These are phyloP conservation scores for Drosophila meridionalis DNA, from an alignment of 2,888 invertebrate genomes.

Conservation along the genomic window DNA sequence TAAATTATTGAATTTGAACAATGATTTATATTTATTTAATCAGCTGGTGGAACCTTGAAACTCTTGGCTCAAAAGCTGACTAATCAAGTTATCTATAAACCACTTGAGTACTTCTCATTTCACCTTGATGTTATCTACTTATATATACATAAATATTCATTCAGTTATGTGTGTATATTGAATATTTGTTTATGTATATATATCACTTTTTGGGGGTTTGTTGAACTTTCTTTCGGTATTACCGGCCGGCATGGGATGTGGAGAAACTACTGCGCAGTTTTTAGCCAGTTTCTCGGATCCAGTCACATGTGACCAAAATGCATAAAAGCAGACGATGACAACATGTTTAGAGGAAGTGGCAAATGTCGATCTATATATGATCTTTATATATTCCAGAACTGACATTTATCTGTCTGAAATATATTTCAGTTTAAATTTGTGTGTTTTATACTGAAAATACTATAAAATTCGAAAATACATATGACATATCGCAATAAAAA, in stretches of 20 bases:
- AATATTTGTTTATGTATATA: background rate
- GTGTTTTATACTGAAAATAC: background rate
- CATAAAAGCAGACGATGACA: conserved; percentile 27
- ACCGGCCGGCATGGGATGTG: conserved; percentile 46
- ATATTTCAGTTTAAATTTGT: background rate
- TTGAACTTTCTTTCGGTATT: conserved; percentile 45
- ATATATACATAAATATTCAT: background rate
- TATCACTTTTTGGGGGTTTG: conserved; percentile 30
- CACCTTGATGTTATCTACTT: conserved; percentile 29
- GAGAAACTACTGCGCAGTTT: conserved; percentile 54
- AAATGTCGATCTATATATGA: conserved; percentile 1
- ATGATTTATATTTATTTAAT: conserved; percentile 23
- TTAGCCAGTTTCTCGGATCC: conserved; percentile 3
- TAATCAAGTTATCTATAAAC: conserved; percentile 35
- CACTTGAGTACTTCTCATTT: conserved; percentile 28
- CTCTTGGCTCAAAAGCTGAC: conserved; percentile 20
- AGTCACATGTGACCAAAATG: conserved; percentile 3
- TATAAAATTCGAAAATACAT: background rate
- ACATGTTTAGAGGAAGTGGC: conserved; percentile 2
- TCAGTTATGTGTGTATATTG: background rate
- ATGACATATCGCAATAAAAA: background rate
- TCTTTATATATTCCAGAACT: background rate
- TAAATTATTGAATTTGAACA: conserved; percentile 19
- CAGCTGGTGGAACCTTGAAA: conserved; percentile 41
- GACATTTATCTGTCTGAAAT: background rate